These are phyloP conservation scores for Drepana arcuata DNA, from an alignment of 1,140 invertebrate genomes.

Conservation along the genomic window DNA sequence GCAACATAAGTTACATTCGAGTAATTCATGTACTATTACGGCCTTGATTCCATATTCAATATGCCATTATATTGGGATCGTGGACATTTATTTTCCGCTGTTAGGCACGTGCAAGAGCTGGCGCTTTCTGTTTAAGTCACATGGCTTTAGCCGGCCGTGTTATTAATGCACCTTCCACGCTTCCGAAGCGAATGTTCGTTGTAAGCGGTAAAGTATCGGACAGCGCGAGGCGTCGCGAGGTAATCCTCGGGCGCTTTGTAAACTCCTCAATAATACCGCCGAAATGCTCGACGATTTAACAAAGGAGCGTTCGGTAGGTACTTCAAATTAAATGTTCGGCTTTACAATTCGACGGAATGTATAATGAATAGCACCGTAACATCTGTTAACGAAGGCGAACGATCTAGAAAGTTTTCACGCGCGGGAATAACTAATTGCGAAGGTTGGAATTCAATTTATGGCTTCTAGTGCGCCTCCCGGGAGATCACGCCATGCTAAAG, in stretches of 20 bases:
- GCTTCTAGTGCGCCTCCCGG: constrained; percentile 62
- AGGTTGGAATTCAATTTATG: constrained; percentile 71
- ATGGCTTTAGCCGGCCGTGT: too few relatives aligned
- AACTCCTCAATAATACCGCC: constrained; percentile 46
- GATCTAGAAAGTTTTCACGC: constrained; percentile 71
- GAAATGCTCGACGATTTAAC: constrained; percentile 58
- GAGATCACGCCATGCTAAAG: constrained; percentile 65
- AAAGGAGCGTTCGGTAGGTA: constrained; percentile 61
- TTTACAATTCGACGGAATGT: constrained; percentile 71
- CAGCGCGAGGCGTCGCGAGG: constrained; percentile 29
- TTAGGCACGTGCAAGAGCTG: too few relatives aligned
- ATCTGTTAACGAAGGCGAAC: constrained; percentile 72
- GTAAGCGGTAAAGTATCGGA: constrained; percentile 32
- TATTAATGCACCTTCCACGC: too few relatives aligned
- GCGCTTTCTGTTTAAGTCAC: too few relatives aligned
- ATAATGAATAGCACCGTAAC: constrained; percentile 71
- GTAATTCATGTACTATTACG: constrained; percentile 8
- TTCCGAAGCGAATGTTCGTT: constrained; percentile 29
- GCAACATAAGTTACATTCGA: constrained; percentile 9
- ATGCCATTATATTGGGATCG: constrained; percentile 7
- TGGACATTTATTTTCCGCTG: not conserved
- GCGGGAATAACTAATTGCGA: constrained; percentile 72
- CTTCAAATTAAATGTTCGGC: constrained; percentile 70
- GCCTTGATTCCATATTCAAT: constrained; percentile 28
- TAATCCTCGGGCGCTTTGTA: constrained; percentile 40